Evolutionary conservation across 2,888 invertebrate genomes (phyloP).

Genomic region (Drosophila robusta): DNA sequence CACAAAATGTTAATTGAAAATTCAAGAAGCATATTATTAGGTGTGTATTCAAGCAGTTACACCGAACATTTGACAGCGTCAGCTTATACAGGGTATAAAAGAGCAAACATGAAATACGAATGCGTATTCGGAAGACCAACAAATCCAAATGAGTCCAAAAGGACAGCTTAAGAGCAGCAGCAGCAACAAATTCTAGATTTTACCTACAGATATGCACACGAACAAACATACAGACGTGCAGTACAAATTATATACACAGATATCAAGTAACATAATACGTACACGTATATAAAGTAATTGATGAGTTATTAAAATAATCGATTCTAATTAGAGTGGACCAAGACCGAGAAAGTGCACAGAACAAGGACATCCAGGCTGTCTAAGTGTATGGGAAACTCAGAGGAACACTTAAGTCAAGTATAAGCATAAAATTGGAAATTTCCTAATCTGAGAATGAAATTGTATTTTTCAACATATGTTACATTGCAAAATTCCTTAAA

Average conservation of each 20-base stretch:
- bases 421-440: too few relatives aligned
- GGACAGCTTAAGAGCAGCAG: neutral
- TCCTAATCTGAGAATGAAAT: too few relatives aligned
- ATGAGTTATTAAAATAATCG: constrained; percentile 11
- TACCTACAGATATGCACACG: neutral
- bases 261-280: neutral
- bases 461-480: too few relatives aligned
- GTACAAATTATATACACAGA: neutral
- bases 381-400: too few relatives aligned
- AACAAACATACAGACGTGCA: neutral
- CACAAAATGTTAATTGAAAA: too few relatives aligned
- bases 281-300: neutral
- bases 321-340: neutral
- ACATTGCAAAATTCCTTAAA: too few relatives aligned
- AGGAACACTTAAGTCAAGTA: too few relatives aligned
- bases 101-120: neutral
- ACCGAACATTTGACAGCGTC: too few relatives aligned
- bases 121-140: neutral
- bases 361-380: too few relatives aligned
- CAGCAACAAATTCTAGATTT: constrained; percentile 2
- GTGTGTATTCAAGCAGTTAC: too few relatives aligned
- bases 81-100: neutral
- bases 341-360: too few relatives aligned
- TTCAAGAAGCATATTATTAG: too few relatives aligned
- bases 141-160: neutral